Percentiles rank a stretch among this genome's conserved stretches.
Conservation (phyloP, 2,888 invertebrate species). For the Pomacea canaliculata region DNA sequence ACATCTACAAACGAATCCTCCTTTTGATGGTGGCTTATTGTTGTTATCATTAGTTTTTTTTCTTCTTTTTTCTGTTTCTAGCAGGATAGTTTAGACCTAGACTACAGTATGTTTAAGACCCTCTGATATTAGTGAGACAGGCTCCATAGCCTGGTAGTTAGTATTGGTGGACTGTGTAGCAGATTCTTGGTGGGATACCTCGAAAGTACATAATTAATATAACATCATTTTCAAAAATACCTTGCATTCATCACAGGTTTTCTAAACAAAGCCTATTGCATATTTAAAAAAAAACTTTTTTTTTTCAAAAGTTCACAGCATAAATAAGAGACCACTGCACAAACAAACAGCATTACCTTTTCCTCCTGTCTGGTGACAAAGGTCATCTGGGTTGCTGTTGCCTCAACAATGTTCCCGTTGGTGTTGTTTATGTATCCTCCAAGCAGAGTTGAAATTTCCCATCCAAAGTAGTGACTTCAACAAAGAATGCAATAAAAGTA, state of each 20-base stretch:
- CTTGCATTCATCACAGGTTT: neutral
- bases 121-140: too few species aligned
- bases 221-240: neutral
- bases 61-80: too few species aligned
- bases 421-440: constrained; percentile 37
- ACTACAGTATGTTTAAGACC: too few species aligned
- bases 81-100: too few species aligned
- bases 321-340: neutral
- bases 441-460: constrained; percentile 46
- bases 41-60: too few species aligned
- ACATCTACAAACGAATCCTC: too few species aligned
- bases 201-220: neutral
- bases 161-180: too few species aligned
- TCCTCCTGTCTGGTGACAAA: constrained; percentile 33
- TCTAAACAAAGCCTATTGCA: neutral
- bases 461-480: constrained; percentile 51
- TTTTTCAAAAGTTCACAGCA: too few species aligned
- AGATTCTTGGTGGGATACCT: too few species aligned
- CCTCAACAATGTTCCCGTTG: constrained; percentile 24
- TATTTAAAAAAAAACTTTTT: neutral
- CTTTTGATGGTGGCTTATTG: too few species aligned
- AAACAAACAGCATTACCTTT: constrained; percentile 18
- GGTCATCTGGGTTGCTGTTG: constrained; percentile 36
- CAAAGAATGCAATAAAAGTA: neutral
- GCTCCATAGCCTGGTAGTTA: too few species aligned